Evolutionary conservation across 2,797 vertebrate species (phyloP), one percentile per base, ranked within the genome.

Genomic region (Esox lucius): DNA sequence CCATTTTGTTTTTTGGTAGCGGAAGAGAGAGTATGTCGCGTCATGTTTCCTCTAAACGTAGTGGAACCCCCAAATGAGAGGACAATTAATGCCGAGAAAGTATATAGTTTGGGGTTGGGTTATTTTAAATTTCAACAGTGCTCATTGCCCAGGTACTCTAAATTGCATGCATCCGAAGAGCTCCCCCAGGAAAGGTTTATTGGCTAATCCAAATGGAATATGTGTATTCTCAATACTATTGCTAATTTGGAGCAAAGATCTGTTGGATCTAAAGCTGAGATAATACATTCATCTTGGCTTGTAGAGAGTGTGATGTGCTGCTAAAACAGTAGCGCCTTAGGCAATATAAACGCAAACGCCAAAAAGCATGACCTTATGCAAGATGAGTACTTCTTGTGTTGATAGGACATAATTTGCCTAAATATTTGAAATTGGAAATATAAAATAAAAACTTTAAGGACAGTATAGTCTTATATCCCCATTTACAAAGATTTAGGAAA

Each of bases 1-100:
- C 68, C 68, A 70, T 51, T 70, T 70, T 70, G 46, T 70, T 24
- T 51, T 46, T 51, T 15, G 49, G 22, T 17, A 26, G 26, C 16
- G 46, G 26, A 70, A 51, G 24, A 49, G 68, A 28, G 7, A 19
- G 1, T 70, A 16, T 48, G 8, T 66, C 64, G 61, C 6, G 61
- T 31, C 61, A 31, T 15, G 61, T 31, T 64, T 64, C 2, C 3
- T 64, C 13, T 31, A 64, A 64, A 64, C 28, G 28, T 13, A 28
- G 61, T 64, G 5, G 28, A 24, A 15, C 61, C 26, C 53, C 19
- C 19, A 56, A 56, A n/a, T n/a, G n/a, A 56, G 53, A 56, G n/a
- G n/a, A 56, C 19, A 56, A 56, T 56, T n/a, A 56, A 9, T 22
- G 53, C 1, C 6, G 53, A 56, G 53, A 56, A n/a, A 56, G 17